These are phyloP conservation scores for Valencia hispanica DNA, from an alignment of 2,797 vertebrate species.

Conservation along the genomic window DNA sequence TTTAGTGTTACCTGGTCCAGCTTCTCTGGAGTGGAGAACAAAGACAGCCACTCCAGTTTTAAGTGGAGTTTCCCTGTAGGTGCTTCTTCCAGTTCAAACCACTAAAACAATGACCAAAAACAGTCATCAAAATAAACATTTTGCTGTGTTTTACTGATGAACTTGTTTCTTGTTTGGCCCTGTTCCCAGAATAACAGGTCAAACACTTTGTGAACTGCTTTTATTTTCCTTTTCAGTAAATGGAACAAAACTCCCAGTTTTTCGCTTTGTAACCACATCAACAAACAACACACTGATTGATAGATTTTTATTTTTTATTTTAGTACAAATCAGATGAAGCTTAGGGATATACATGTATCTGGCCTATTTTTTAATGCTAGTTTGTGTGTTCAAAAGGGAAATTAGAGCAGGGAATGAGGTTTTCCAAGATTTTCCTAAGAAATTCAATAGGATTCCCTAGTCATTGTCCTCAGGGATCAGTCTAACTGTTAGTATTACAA, in stretches of 20 bases:
- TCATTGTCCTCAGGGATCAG: neutral
- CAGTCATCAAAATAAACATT: neutral
- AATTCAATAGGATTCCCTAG: no score
- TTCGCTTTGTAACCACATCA: neutral
- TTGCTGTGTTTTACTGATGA: neutral
- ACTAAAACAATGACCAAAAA: constrained; percentile 76
- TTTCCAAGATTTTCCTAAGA: no score
- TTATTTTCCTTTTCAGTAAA: neutral
- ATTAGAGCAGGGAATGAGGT: neutral
- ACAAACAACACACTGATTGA: neutral
- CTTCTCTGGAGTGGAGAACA: constrained; percentile 85
- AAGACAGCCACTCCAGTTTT: constrained; percentile 94
- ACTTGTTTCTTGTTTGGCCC: neutral
- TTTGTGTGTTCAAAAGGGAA: neutral
- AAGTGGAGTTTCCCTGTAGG: constrained; percentile 93
- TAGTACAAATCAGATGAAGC: neutral
- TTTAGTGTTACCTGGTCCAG: constrained; percentile 86
- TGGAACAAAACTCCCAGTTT: neutral
- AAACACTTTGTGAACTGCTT: neutral
- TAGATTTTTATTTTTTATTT: neutral
- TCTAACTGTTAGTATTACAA: neutral
- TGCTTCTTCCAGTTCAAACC: constrained; percentile 95
- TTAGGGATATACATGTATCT: neutral
- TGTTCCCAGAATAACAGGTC: neutral
- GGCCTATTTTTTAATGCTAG: neutral